Conservation (phyloP, 2,888 invertebrate species). For the Drosophila tripunctata region DNA sequence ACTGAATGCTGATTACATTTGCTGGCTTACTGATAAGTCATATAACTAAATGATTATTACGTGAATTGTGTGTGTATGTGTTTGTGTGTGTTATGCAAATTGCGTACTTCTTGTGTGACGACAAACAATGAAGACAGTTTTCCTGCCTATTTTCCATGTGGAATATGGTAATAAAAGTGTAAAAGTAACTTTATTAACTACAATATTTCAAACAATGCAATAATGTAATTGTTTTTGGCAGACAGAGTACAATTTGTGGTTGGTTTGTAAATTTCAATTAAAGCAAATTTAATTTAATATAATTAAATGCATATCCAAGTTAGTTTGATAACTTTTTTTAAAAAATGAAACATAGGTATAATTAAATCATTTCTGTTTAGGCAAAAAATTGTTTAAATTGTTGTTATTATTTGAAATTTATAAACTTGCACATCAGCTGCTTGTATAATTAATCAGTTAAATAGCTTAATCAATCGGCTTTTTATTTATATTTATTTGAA, state of each 20-base stretch:
- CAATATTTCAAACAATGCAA: slow-evolving; percentile 13
- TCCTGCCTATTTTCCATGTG: slow-evolving; percentile 24
- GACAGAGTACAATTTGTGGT: slow-evolving; percentile 16
- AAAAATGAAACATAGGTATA: not conserved
- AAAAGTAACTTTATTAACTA: slow-evolving; percentile 59
- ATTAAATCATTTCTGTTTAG: not conserved
- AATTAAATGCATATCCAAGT: slow-evolving; percentile 21
- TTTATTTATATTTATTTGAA: slow-evolving; percentile 4
- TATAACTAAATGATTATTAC: slow-evolving; percentile 32
- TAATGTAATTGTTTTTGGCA: slow-evolving; percentile 33
- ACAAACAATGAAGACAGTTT: slow-evolving; percentile 10
- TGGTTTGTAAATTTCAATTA: slow-evolving; percentile 22
- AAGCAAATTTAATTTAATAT: slow-evolving; percentile 3
- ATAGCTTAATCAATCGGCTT: slow-evolving; percentile 22
- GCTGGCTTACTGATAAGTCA: slow-evolving; percentile 40
- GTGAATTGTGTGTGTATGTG: slow-evolving; percentile 13
- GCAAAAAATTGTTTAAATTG: slow-evolving; percentile 9
- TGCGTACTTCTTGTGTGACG: slow-evolving; percentile 27
- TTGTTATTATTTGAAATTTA: not conserved
- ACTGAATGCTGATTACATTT: slow-evolving; percentile 44
- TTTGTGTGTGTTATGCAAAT: slow-evolving; percentile 46
- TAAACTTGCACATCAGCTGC: slow-evolving; percentile 12
- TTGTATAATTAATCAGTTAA: slow-evolving; percentile 11
- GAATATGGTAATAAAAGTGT: slow-evolving; percentile 49
- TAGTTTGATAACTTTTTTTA: not conserved